Evolutionary conservation across 2,797 vertebrate species (phyloP).

Genomic region (Eleutherodactylus coqui): DNA sequence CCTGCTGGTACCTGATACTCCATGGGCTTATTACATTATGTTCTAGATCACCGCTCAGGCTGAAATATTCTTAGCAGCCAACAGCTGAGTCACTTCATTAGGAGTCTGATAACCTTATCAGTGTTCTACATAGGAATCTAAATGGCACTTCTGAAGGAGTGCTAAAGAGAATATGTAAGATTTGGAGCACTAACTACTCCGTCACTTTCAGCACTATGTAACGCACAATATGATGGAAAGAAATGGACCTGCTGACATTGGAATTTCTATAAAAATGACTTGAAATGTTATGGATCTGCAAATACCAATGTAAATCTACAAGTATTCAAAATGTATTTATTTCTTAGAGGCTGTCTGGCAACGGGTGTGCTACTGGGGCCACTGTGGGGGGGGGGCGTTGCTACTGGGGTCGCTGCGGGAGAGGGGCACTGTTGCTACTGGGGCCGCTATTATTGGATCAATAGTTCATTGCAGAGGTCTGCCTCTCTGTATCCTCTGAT

Average conservation of each 20-base stretch:
- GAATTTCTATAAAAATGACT: no score
- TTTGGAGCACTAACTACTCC: neutral
- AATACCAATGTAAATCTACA: no score
- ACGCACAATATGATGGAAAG: neutral
- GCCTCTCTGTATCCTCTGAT: no score
- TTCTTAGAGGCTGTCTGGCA: neutral
- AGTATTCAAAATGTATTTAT: neutral
- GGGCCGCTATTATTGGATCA: no score
- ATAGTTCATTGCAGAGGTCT: no score
- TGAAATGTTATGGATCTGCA: no score
- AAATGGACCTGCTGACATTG: no score
- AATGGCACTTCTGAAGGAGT: neutral
- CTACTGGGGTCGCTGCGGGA: no score
- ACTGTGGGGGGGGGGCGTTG: no score
- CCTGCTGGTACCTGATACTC: neutral
- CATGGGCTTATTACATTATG: neutral
- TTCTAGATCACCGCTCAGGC: neutral
- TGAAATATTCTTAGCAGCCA: neutral
- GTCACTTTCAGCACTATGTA: neutral
- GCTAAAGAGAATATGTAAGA: neutral
- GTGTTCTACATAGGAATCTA: neutral
- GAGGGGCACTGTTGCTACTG: no score
- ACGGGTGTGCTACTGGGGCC: no score
- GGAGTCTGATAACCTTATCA: neutral
- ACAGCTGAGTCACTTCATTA: neutral